phyloP scores from a whole-genome alignment of 92 coral and sea anemone species.

The Epizoanthus fatuus region DNA sequence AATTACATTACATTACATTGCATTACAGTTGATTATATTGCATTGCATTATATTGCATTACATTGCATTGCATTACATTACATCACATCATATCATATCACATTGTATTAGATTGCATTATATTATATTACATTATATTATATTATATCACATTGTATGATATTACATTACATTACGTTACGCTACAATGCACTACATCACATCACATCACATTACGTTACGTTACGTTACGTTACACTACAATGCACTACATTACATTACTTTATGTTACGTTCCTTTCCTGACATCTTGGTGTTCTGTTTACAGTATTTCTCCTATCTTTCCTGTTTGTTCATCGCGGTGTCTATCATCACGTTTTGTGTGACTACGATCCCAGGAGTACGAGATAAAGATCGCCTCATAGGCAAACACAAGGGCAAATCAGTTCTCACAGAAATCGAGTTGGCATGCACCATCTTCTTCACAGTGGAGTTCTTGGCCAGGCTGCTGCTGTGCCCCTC shows the following conservation, averaged over 20 bases:
- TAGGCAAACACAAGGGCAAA: slow-evolving; percentile 51
- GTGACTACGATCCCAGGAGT: slow-evolving; percentile 89
- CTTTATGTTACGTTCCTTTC: not conserved
- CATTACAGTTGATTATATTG: too few species aligned
- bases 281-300: not conserved
- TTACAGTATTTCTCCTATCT: slow-evolving; percentile 87
- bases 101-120: too few species aligned
- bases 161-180: too few species aligned
- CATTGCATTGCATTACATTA: too few species aligned
- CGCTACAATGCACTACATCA: too few species aligned
- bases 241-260: not conserved
- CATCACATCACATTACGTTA: too few species aligned
- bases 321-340: slow-evolving; percentile 92
- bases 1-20: too few species aligned
- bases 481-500: slow-evolving; percentile 86
- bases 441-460: slow-evolving; percentile 89
- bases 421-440: slow-evolving; percentile 70
- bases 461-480: slow-evolving; percentile 84
- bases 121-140: too few species aligned
- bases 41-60: too few species aligned
- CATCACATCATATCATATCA: too few species aligned
- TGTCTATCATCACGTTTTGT: slow-evolving; percentile 95
- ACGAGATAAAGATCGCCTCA: slow-evolving; percentile 43
- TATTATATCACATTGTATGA: too few species aligned
- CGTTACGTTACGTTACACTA: too few species aligned